A percentile compares a stretch with the other conserved stretches of the same genome.
phyloP scores from a whole-genome alignment of 2,797 vertebrate species.

The Scolopax rusticola region DNA sequence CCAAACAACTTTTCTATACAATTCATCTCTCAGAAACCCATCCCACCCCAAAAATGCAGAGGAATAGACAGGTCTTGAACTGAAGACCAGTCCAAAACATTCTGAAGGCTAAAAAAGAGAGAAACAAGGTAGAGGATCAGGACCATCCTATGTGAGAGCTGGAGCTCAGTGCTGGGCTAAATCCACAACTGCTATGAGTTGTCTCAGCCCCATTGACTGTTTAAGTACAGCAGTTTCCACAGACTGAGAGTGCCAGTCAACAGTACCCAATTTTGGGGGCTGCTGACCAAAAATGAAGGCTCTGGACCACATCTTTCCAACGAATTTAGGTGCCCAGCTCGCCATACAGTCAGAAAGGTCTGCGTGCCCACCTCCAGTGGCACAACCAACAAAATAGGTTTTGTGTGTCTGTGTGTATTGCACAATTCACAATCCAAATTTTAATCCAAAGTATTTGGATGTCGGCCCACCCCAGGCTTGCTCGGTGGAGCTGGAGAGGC shows the following conservation, averaged over 20 bases:
- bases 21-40: background rate
- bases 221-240: background rate
- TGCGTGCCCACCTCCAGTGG: background rate
- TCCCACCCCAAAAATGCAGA: background rate
- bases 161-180: background rate
- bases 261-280: background rate
- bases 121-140: background rate
- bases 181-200: rapidly evolving
- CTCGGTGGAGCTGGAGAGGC: background rate
- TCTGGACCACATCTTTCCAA: background rate
- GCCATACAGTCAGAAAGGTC: background rate
- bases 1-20: background rate
- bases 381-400: background rate
- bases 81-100: background rate
- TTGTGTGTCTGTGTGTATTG: background rate
- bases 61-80: background rate
- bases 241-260: background rate
- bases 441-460: slow-evolving; percentile 43
- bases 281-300: background rate
- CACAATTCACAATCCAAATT: background rate
- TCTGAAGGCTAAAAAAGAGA: background rate
- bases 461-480: background rate
- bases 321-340: background rate
- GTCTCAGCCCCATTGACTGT: background rate
- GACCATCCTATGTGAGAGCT: background rate